Evolutionary conservation across 1,140 invertebrate genomes (phyloP), one percentile per base, ranked within the genome.

Genomic region (Drosophila punjabiensis): DNA sequence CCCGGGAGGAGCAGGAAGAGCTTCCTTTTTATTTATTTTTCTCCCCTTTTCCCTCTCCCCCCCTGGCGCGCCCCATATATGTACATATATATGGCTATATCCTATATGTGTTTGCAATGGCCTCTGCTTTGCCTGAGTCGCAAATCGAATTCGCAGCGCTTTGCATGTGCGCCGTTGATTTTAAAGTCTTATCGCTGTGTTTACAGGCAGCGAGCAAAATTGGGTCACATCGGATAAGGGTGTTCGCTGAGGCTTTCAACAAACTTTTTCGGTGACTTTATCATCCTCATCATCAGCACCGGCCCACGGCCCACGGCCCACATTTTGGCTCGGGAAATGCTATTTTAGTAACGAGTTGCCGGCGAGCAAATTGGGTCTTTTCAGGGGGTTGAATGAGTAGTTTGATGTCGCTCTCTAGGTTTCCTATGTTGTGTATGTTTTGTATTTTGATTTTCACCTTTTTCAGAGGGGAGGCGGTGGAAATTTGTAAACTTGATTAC

Each of bases 401-500:
- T 67, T 67, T 48, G 24, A 47, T 47, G 45, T 47, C 11, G 45
- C 20, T 47, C 20, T 7, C 37, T 24, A 32, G 52, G 62, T 39
- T 65, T 69, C 47, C 37, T 30, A 64, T 30, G 18, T 14, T 10
- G 7, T 52, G 48, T 11, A 18, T 32, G 24, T 41, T 52, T 41
- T 24, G 30, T 53, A 73, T 53, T 84, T 84, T 76, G 77, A 77
- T 78, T 82, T 85, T 55, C 56, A 82, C 61, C 78, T 65, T 64
- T 37, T 55, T 37, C 5, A 1, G 47, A 0, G 11, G 2, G 14
- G 50, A 5, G 30, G n/a, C 6, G 30, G 39, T n/a, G 56, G 47
- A 70, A 75, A 71, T 84, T 75, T 53, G 66, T 69, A 88, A 89
- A 89, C 62, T 75, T 84, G 81, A 84, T 88, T 84, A 89, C 81